phyloP scores from a whole-genome alignment of 1,140 invertebrate species.

The Lordiphosa mommai region DNA sequence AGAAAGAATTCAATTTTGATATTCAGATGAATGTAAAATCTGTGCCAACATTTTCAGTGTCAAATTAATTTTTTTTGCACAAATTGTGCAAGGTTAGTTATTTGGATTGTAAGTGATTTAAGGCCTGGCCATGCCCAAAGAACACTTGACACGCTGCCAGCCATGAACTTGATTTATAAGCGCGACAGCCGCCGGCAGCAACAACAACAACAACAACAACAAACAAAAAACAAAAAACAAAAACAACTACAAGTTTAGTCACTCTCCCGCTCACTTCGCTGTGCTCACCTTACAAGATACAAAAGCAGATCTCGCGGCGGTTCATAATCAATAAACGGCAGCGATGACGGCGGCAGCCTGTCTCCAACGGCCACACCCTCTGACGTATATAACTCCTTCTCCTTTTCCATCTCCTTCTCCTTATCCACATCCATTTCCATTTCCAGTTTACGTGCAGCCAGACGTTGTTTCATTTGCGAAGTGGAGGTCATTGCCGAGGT shows the following conservation, averaged over 20 bases:
- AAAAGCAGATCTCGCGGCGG: conserved; percentile 83
- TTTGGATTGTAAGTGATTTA: conserved; percentile 29
- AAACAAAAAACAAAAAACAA: too few species aligned
- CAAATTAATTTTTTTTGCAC: conserved; percentile 18
- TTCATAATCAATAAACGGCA: conserved; percentile 79
- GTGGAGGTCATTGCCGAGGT: conserved; percentile 82
- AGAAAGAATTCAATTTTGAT: too few species aligned
- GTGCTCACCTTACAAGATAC: conserved; percentile 83
- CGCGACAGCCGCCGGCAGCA: conserved; percentile 27
- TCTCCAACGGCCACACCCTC: conserved; percentile 52
- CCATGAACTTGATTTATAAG: conserved; percentile 75
- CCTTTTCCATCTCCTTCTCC: conserved; percentile 8
- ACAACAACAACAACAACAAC: conserved; percentile 24
- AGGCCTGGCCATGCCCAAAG: conserved; percentile 45
- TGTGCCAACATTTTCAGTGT: neutral
- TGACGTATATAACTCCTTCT: conserved; percentile 6
- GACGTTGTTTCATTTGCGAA: conserved; percentile 80
- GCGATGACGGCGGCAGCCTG: conserved; percentile 40
- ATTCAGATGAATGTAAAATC: too few species aligned
- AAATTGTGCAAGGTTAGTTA: conserved; percentile 68
- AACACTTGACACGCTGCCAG: conserved; percentile 65
- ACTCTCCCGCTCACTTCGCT: neutral
- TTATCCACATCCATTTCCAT: conserved; percentile 75
- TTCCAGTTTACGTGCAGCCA: conserved; percentile 81
- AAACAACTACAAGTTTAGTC: too few species aligned